A percentile compares a stretch with the other conserved stretches of the same genome.
phyloP scores from a whole-genome alignment of 2,797 vertebrate species.

The Siniperca scherzeri region DNA sequence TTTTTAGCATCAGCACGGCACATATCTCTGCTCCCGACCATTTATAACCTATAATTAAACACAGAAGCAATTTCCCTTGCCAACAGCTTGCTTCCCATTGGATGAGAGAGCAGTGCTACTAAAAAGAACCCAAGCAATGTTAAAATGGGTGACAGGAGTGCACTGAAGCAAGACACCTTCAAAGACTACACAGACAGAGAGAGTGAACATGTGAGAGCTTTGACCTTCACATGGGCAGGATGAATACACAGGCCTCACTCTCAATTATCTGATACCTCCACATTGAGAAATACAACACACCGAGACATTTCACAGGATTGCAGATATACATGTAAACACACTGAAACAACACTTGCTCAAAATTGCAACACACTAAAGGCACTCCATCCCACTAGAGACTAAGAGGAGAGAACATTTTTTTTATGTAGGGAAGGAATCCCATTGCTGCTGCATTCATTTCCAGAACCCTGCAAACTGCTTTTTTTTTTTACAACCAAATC shows the following conservation, averaged over 20 bases:
- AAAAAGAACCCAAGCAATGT: conserved; percentile 67
- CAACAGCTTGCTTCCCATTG: conserved; percentile 72
- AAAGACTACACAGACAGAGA: conserved; percentile 41
- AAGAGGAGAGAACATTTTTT: neutral
- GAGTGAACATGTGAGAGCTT: conserved; percentile 58
- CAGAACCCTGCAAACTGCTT: conserved; percentile 2
- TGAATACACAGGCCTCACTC: conserved; percentile 47
- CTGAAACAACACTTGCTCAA: conserved; percentile 40
- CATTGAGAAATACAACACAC: conserved; percentile 53
- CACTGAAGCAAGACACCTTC: conserved; percentile 67
- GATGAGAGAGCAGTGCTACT: conserved; percentile 59
- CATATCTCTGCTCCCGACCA: conserved; percentile 66
- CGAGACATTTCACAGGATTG: conserved; percentile 25
- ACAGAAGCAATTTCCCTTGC: conserved; percentile 76
- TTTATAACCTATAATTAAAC: conserved; percentile 82
- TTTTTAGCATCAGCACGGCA: conserved; percentile 60
- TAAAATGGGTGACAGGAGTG: conserved; percentile 71
- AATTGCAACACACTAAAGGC: conserved; percentile 42
- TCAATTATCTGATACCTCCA: conserved; percentile 64
- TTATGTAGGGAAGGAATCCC: conserved; percentile 14
- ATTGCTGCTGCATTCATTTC: conserved; percentile 27
- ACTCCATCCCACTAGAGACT: conserved; percentile 31
- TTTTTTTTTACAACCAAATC: conserved; percentile 23
- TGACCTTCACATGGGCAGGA: conserved; percentile 75
- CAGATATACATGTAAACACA: conserved; percentile 25